Base-by-base conservation (phyloP, 2,113 vertebrate genomes). In the Percopsis transmontana region DNA sequence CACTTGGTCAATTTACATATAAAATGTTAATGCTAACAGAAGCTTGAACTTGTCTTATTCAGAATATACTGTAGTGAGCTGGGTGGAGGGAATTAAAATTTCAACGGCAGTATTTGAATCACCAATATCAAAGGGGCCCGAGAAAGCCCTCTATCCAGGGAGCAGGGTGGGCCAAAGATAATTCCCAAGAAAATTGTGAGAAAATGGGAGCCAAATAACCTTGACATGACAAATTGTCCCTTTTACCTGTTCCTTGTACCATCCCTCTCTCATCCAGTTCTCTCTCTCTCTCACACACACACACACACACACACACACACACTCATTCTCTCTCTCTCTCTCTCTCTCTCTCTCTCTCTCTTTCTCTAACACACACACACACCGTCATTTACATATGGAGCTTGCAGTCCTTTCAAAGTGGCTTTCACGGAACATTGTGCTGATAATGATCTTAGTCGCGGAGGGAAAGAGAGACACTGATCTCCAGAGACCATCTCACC, bases 351-450 rank as follows among this genome's bases (percentile, higher is more conserved):
- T 18, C 14, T 68, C 65, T 15, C 13, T 53, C 51, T 48, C 76
- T 70, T 68, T 59, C 59, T 70, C 79, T 5, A 3, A 33, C 24
- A 40, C 40, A 42, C 52, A 48, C 52, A 18, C 76, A 69, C 86
- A 66, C 62, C 83, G 81, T 85, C 82, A 88, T 88, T 87, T 90
- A 84, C 88, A 90, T 87, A 86, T 73, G 88, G 85, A 82, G 86
- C 84, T 87, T 18, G 77, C 88, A 89, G 85, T 89, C 81, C 80
- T 85, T 85, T 90, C 81, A 88, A 88, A 89, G 84, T 91, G 87
- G 85, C 87, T 88, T 90, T 89, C 87, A 88, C 85, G 85, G 81
- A 88, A 88, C 88, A 89, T 89, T 87, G 85, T 89, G 86, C 82
- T 88, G 85, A 90, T 88, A 88, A 89, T 88, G 85, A 91, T 91